Conservation (phyloP, 1,140 invertebrate species). For the Caenorhabditis briggsae region DNA sequence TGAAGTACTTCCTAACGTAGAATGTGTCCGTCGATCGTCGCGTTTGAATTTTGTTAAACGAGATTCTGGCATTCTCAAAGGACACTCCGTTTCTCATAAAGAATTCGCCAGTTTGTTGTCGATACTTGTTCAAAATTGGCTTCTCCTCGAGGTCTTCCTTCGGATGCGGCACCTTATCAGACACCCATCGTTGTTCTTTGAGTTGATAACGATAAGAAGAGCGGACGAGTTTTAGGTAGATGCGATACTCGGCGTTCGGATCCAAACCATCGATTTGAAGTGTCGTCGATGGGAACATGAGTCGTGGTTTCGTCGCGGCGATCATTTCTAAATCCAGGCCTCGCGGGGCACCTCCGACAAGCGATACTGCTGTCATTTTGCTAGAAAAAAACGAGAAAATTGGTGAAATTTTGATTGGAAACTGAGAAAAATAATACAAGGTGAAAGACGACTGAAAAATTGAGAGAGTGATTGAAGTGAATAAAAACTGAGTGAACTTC, state of each 20-base stretch:
- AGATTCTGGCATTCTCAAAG: neutral
- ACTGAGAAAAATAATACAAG: no score
- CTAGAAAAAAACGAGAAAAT: neutral
- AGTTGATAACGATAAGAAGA: neutral
- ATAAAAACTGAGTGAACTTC: no score
- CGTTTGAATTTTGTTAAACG: neutral
- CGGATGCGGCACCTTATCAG: neutral
- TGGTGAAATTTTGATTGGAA: no score
- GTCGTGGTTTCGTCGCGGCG: neutral
- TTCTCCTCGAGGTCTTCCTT: neutral
- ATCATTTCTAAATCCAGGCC: conserved; percentile 9
- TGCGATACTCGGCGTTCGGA: neutral
- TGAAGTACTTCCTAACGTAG: conserved; percentile 7
- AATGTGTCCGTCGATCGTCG: neutral
- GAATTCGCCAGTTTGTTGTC: neutral
- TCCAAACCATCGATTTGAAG: neutral
- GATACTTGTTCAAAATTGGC: neutral
- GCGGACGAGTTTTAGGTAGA: neutral
- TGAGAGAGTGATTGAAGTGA: no score
- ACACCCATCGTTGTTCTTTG: neutral
- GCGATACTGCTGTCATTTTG: neutral
- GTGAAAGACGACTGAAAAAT: no score
- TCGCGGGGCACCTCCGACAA: neutral
- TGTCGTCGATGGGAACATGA: neutral
- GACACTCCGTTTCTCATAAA: neutral